A percentile compares a stretch with the other conserved stretches of the same genome.
These are phyloP conservation scores for Leptothorax acervorum DNA, from an alignment of 2,888 invertebrate genomes.

Conservation along the genomic window DNA sequence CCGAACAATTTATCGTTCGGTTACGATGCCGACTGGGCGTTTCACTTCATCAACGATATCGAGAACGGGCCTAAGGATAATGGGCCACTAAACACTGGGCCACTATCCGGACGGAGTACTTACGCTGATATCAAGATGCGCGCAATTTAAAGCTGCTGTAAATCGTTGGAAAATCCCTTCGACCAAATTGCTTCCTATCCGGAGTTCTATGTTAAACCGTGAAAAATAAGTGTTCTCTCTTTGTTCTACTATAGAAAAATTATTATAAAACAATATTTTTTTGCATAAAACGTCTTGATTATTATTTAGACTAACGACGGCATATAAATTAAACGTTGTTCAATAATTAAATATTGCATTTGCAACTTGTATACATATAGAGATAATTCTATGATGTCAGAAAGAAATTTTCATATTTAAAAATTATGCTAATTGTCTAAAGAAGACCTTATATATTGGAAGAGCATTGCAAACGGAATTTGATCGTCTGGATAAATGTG, in stretches of 20 bases:
- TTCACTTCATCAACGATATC: slow-evolving; percentile 74
- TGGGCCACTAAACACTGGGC: slow-evolving; percentile 65
- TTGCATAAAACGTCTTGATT: not conserved
- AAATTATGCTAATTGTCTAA: not conserved
- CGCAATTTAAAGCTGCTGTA: slow-evolving; percentile 56
- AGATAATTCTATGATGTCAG: not conserved
- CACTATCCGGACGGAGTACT: slow-evolving; percentile 52
- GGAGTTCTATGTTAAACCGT: not conserved
- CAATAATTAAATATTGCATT: not conserved
- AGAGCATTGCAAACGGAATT: slow-evolving; percentile 63
- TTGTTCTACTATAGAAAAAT: not conserved
- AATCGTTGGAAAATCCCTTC: slow-evolving; percentile 39
- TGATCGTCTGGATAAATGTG: slow-evolving; percentile 71
- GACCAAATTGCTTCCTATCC: not conserved
- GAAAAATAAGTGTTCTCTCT: not conserved
- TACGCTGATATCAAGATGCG: slow-evolving; percentile 36
- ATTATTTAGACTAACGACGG: not conserved
- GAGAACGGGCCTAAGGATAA: slow-evolving; percentile 65
- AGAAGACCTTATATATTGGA: not conserved
- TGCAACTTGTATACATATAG: not conserved
- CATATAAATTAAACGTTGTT: not conserved
- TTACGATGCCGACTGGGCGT: slow-evolving; percentile 60
- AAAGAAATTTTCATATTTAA: not conserved
- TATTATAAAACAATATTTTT: not conserved
- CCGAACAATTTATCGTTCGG: slow-evolving; percentile 65